Evolutionary conservation across 2,797 vertebrate species (phyloP).

Genomic region (Sebastes melanostomus): DNA sequence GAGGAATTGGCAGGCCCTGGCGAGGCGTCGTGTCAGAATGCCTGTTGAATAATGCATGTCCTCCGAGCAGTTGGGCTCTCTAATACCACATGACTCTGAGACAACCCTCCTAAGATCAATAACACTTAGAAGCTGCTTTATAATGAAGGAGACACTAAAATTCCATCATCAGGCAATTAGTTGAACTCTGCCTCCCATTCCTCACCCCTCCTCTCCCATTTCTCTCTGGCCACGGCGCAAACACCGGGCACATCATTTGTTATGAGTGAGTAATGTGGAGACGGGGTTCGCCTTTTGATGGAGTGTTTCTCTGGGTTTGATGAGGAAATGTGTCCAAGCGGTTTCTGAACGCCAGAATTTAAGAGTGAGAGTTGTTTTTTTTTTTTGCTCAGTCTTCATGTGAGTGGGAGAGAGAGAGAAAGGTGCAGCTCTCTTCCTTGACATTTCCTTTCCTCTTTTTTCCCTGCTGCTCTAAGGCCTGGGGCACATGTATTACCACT

Average conservation of each 20-base stretch:
- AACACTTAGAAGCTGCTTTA: conserved; percentile 91
- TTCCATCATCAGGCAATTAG: conserved; percentile 84
- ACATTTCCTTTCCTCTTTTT: conserved; percentile 24
- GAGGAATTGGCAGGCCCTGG: conserved; percentile 80
- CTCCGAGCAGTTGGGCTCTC: conserved; percentile 83
- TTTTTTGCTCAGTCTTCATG: background rate
- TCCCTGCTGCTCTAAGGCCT: conserved; percentile 14
- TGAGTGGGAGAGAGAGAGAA: background rate
- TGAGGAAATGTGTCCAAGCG: conserved; percentile 55
- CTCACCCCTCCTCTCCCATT: conserved; percentile 45
- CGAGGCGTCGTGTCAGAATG: conserved; percentile 72
- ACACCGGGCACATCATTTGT: conserved; percentile 43
- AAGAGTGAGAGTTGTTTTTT: conserved; percentile 5
- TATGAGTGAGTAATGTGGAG: conserved; percentile 46
- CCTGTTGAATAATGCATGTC: conserved; percentile 91
- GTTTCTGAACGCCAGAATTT: conserved; percentile 29
- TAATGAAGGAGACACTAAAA: conserved; percentile 85
- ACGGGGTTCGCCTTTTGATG: conserved; percentile 42
- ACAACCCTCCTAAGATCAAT: conserved; percentile 88
- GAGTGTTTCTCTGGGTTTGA: conserved; percentile 60
- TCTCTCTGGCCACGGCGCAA: conserved; percentile 24
- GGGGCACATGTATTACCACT: conserved; percentile 17
- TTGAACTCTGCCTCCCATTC: conserved; percentile 63
- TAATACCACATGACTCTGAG: conserved; percentile 87
- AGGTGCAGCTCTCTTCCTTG: conserved; percentile 9